Evolutionary conservation across 2,888 invertebrate genomes (phyloP), one percentile per base, ranked within the genome.

Genomic region (Carterocephalus palaemon): DNA sequence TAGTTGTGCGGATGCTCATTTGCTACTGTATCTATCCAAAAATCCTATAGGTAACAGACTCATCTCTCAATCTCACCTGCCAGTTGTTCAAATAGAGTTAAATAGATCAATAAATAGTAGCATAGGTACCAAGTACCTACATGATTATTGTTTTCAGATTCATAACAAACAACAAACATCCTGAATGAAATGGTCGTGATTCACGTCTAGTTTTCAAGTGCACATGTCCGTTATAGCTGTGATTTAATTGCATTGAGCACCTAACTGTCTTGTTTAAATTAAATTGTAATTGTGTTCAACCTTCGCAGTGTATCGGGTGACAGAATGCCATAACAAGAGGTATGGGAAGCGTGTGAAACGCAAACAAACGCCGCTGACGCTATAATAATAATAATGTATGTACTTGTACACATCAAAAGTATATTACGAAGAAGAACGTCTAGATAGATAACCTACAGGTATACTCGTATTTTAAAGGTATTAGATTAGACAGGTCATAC

Each of bases 281-380:
- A 10, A 38, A 13, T 19, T 32, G 31, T 31, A 16, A 23, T 31
- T 22, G 16, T 23, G 23, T 32, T 40, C 23, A 23, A 10, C 40
- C 40, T 38, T 38, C 28, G 31, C 17, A 24, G 7, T 32, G 42
- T 60, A 57, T 54, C 54, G 45, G 48, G 46, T 51, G 39, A 47
- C 54, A 48, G 39, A 50, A 54, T 45, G 52, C 47, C 50, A 40
- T 49, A 52, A 49, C 36, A 46, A 20, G 36, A 38, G 10, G 24
- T 34, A 40, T 47, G 40, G 47, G 39, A 33, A 53, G 28, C 51
- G 54, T 57, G 56, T 48, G 54, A 59, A 54, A 39, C 47, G 48
- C 49, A 59, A 59, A 56, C 49, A 50, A 28, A 36, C 5, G 19
- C 15, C 31, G 34, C 15, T 7, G 8, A n/a, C 13, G 22, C 16